A percentile compares a stretch with the other conserved stretches of the same genome.
These are phyloP conservation scores for Gymnogyps californianus DNA, from an alignment of 2,113 vertebrate genomes.

Conservation along the genomic window DNA sequence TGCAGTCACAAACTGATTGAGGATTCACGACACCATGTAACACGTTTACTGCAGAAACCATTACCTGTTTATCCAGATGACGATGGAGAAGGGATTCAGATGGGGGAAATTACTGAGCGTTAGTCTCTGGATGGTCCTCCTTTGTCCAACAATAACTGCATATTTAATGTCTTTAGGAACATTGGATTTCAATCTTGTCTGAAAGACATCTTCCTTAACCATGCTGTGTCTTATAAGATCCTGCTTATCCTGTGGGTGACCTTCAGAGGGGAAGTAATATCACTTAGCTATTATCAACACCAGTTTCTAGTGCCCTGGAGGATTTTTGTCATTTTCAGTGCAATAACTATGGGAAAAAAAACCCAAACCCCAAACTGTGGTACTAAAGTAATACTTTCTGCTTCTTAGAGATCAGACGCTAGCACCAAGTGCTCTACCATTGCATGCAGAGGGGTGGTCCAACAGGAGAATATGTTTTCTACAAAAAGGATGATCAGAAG, in stretches of 20 bases:
- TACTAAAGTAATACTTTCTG: not conserved
- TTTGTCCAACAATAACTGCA: not conserved
- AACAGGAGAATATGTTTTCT: not conserved
- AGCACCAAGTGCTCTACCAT: not conserved
- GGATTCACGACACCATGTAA: not conserved
- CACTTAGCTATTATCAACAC: not conserved
- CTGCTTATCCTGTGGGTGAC: not conserved
- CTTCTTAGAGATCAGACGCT: not conserved
- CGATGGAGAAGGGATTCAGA: not conserved
- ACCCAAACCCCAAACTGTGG: rapidly evolving
- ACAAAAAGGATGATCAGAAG: not conserved
- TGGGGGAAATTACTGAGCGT: not conserved
- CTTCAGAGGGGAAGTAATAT: not conserved
- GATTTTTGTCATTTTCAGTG: not conserved
- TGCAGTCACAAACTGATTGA: not conserved
- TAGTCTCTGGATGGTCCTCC: not conserved
- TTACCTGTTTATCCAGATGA: not conserved
- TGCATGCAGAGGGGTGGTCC: not conserved
- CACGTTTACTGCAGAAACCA: not conserved
- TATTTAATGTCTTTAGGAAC: not conserved
- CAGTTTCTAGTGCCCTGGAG: not conserved
- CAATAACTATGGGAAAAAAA: not conserved
- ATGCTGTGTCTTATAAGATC: not conserved
- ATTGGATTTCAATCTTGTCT: not conserved
- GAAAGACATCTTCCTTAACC: not conserved